Conservation (phyloP, 1,140 invertebrate genomes). For the Glossosoma conforme region DNA sequence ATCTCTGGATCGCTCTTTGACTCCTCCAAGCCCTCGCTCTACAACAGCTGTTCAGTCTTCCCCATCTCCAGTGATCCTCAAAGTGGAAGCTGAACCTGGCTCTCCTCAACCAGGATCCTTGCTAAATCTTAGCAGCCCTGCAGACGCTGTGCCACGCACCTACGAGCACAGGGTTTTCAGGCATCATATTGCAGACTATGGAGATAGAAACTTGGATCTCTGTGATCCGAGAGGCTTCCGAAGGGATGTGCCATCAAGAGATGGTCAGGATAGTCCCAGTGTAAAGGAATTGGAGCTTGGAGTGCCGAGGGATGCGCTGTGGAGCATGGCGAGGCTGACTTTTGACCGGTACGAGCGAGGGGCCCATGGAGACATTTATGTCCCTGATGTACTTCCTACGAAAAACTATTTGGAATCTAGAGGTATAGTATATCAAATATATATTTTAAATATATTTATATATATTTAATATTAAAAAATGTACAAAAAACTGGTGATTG, state of each 20-base stretch:
- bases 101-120: slow-evolving; percentile 12
- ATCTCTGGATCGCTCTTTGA: slow-evolving; percentile 6
- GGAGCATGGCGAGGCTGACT: slow-evolving; percentile 27
- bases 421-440: slow-evolving; percentile 24
- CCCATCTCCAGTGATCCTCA: slow-evolving; percentile 20
- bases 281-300: too few species aligned
- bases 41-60: slow-evolving; percentile 12
- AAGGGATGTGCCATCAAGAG: slow-evolving; percentile 2
- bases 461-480: too few species aligned
- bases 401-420: slow-evolving; percentile 16
- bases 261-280: too few species aligned
- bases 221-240: slow-evolving; percentile 13
- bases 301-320: slow-evolving; percentile 20
- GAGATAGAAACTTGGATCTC: slow-evolving; percentile 6
- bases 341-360: slow-evolving; percentile 21
- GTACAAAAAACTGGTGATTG: too few species aligned
- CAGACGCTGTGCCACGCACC: background rate
- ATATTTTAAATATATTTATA: too few species aligned
- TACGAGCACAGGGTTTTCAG: background rate
- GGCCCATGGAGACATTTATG: slow-evolving; percentile 18
- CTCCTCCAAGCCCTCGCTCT: slow-evolving; percentile 11
- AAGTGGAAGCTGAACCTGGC: slow-evolving; percentile 22
- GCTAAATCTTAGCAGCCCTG: background rate
- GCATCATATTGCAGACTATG: background rate
- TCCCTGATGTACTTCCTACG: slow-evolving; percentile 4